phyloP scores from a whole-genome alignment of 2,113 vertebrate species.

The Sprattus sprattus region DNA sequence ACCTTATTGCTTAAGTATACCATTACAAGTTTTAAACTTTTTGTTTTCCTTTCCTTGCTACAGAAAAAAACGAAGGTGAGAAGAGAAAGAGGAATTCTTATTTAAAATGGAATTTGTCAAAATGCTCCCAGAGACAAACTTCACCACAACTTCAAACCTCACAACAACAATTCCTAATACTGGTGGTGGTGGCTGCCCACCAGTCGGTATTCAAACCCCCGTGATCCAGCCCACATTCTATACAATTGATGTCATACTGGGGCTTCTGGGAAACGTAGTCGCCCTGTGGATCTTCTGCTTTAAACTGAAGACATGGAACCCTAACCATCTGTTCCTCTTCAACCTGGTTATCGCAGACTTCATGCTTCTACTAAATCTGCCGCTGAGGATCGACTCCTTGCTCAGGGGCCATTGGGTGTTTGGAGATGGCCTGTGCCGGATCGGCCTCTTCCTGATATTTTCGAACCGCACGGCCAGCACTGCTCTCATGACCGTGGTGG shows the following conservation, averaged over 20 bases:
- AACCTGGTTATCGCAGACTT: slow-evolving; percentile 75
- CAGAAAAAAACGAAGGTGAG: no score
- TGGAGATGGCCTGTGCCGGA: slow-evolving; percentile 44
- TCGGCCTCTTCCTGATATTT: slow-evolving; percentile 45
- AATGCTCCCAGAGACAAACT: not conserved
- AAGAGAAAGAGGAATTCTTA: no score
- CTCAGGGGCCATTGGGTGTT: slow-evolving; percentile 42
- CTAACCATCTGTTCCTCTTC: slow-evolving; percentile 69
- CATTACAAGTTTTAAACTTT: no score
- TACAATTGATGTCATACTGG: slow-evolving; percentile 64
- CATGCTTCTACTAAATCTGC: slow-evolving; percentile 67
- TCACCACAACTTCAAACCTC: not conserved
- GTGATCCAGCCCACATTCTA: slow-evolving; percentile 64
- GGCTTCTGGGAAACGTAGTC: slow-evolving; percentile 65
- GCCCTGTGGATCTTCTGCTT: slow-evolving; percentile 74
- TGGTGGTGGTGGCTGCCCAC: not conserved
- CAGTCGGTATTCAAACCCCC: not conserved
- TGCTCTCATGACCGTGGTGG: slow-evolving; percentile 70
- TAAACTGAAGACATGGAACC: slow-evolving; percentile 62
- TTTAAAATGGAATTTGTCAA: not conserved
- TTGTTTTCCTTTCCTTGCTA: no score
- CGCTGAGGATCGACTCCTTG: slow-evolving; percentile 68
- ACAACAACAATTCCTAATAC: not conserved
- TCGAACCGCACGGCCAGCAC: slow-evolving; percentile 72
- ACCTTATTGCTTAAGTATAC: no score